phyloP scores from a whole-genome alignment of 2,888 invertebrate genomes.

The Neoascia interrupta region DNA sequence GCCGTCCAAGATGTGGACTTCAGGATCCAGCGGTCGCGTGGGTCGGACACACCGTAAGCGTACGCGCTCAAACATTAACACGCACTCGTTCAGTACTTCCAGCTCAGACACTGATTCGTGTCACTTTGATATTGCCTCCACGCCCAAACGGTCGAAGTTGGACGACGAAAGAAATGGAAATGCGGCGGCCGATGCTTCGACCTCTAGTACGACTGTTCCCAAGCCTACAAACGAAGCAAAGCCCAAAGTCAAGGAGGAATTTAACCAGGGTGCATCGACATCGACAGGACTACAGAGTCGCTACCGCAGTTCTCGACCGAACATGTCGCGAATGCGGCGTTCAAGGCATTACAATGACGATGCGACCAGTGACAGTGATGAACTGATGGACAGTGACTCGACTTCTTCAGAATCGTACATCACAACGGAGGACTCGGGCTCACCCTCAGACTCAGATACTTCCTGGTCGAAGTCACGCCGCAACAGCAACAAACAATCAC shows the following conservation, averaged over 20 bases:
- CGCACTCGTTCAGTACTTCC: slow-evolving; percentile 61
- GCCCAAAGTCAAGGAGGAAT: slow-evolving; percentile 71
- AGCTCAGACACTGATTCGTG: slow-evolving; percentile 44
- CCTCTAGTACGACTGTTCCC: neutral
- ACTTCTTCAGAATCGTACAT: slow-evolving; percentile 18
- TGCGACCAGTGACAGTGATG: slow-evolving; percentile 58
- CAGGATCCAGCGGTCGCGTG: slow-evolving; percentile 41
- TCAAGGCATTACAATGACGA: slow-evolving; percentile 14
- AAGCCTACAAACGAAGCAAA: slow-evolving; percentile 22
- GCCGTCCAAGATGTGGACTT: slow-evolving; percentile 51
- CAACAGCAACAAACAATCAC: slow-evolving; percentile 59
- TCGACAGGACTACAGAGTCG: slow-evolving; percentile 74
- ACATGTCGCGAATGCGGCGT: slow-evolving; percentile 18
- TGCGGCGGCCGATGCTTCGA: slow-evolving; percentile 7
- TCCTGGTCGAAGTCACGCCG: slow-evolving; percentile 60
- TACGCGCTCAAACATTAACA: slow-evolving; percentile 34
- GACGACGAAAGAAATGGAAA: slow-evolving; percentile 9
- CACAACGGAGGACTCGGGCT: slow-evolving; percentile 22
- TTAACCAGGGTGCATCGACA: slow-evolving; percentile 76
- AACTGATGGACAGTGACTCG: slow-evolving; percentile 36
- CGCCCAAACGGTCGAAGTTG: slow-evolving; percentile 41
- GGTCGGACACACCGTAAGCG: slow-evolving; percentile 43
- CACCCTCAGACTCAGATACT: slow-evolving; percentile 51
- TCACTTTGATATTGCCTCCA: slow-evolving; percentile 22
- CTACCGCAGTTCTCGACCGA: slow-evolving; percentile 33